Evolutionary conservation across 2,113 vertebrate genomes (phyloP).

Genomic region (Atrichornis clamosus): DNA sequence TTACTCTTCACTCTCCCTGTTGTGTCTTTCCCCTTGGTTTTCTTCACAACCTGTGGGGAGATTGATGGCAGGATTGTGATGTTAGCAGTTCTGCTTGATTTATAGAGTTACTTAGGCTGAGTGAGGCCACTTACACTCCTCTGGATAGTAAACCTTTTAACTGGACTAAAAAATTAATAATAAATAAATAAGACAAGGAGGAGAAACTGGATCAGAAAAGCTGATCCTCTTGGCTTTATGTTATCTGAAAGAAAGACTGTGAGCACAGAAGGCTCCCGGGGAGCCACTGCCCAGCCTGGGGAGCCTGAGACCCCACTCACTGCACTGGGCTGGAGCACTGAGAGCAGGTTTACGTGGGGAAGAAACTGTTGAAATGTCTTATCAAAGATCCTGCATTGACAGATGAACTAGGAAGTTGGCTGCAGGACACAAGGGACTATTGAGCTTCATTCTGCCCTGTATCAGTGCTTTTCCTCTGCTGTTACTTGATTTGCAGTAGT

Average conservation of each 20-base stretch:
- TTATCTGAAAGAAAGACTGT: background rate
- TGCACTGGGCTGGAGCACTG: background rate
- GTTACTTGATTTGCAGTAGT: background rate
- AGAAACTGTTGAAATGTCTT: background rate
- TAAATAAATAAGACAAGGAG: constrained; percentile 67
- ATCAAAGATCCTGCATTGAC: background rate
- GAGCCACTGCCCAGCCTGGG: background rate
- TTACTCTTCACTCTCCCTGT: constrained; percentile 2
- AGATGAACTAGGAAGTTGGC: background rate
- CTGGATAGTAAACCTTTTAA: constrained; percentile 93
- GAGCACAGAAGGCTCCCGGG: background rate
- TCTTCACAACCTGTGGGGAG: constrained; percentile 87
- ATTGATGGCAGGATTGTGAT: constrained; percentile 90
- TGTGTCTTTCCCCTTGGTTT: constrained; percentile 82
- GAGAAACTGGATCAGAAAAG: constrained; percentile 11
- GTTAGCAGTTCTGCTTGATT: constrained; percentile 93
- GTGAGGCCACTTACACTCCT: constrained; percentile 89
- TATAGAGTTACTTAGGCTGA: constrained; percentile 98
- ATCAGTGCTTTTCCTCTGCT: background rate
- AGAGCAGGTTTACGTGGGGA: background rate
- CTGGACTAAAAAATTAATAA: constrained; percentile 71
- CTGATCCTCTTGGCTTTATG: background rate
- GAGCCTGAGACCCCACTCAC: background rate
- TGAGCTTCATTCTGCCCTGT: background rate
- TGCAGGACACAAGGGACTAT: background rate